Evolutionary conservation across 1,140 invertebrate genomes (phyloP).

Genomic region (Achroia grisella): DNA sequence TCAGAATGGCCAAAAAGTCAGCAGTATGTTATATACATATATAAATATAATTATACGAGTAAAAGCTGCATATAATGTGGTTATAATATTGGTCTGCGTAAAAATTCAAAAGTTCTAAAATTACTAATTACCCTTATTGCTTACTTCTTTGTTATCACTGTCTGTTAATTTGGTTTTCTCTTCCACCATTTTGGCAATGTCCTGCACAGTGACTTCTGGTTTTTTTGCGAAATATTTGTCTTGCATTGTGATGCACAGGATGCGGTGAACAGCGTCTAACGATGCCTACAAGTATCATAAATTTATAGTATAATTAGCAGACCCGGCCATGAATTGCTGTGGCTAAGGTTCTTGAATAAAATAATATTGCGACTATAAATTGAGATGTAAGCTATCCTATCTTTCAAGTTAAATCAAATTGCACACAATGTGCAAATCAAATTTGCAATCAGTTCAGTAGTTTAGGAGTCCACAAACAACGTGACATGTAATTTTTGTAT

Average conservation of each 20-base stretch:
- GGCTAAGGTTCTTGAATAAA: too few relatives aligned
- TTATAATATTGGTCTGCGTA: constrained; percentile 2
- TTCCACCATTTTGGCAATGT: constrained; percentile 35
- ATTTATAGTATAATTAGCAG: too few relatives aligned
- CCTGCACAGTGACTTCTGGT: constrained; percentile 21
- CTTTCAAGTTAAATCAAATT: too few relatives aligned
- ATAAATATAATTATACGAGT: too few relatives aligned
- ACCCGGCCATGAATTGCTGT: too few relatives aligned
- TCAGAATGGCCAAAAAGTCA: too few relatives aligned
- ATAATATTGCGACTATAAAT: too few relatives aligned
- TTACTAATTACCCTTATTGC: constrained; percentile 43
- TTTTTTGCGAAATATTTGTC: constrained; percentile 32
- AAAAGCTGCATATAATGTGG: neutral
- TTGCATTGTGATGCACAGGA: constrained; percentile 49
- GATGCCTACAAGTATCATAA: constrained; percentile 25
- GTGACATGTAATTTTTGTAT: too few relatives aligned
- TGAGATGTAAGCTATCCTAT: too few relatives aligned
- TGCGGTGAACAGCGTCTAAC: constrained; percentile 40
- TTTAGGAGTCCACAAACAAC: too few relatives aligned
- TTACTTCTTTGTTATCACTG: constrained; percentile 35
- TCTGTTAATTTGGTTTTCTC: constrained; percentile 21
- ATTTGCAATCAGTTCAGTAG: too few relatives aligned
- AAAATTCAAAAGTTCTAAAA: constrained; percentile 23
- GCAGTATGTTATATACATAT: neutral
- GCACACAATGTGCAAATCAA: too few relatives aligned